Conservation (phyloP, 2,797 vertebrate species). For the Spizella passerina region DNA sequence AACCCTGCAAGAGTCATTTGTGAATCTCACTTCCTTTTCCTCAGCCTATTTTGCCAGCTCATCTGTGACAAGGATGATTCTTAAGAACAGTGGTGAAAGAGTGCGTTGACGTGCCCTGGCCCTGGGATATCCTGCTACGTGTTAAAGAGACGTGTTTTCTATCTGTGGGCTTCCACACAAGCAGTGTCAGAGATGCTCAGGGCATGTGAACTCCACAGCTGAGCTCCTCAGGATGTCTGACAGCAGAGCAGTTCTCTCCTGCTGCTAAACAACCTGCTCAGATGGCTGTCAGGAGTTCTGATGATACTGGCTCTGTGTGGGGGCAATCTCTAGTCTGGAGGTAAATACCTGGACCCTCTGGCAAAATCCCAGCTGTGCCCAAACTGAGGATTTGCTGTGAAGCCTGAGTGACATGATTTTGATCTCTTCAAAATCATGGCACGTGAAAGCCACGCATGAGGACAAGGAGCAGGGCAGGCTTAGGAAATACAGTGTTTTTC, state of each 20-base stretch:
- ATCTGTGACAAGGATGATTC: background rate
- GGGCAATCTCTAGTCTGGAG: background rate
- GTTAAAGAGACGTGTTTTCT: background rate
- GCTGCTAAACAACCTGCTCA: background rate
- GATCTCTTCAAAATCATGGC: background rate
- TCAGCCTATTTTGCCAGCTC: background rate
- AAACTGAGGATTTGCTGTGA: background rate
- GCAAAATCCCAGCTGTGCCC: background rate
- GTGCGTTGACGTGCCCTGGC: background rate
- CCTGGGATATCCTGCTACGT: rapidly evolving
- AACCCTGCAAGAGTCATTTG: background rate
- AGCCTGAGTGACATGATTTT: background rate
- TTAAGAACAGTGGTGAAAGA: background rate
- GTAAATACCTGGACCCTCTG: background rate
- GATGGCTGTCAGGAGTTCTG: background rate
- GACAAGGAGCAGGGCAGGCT: background rate
- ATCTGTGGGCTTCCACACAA: background rate
- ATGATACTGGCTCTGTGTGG: background rate
- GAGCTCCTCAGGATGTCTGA: background rate
- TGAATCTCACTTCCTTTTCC: background rate
- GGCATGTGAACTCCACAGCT: background rate
- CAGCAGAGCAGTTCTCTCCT: background rate
- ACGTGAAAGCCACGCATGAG: background rate
- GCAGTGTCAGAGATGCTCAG: background rate
- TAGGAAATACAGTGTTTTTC: background rate